These are phyloP conservation scores for Glaucomys volans DNA, from an alignment of 2,113 vertebrate species.

Conservation along the genomic window DNA sequence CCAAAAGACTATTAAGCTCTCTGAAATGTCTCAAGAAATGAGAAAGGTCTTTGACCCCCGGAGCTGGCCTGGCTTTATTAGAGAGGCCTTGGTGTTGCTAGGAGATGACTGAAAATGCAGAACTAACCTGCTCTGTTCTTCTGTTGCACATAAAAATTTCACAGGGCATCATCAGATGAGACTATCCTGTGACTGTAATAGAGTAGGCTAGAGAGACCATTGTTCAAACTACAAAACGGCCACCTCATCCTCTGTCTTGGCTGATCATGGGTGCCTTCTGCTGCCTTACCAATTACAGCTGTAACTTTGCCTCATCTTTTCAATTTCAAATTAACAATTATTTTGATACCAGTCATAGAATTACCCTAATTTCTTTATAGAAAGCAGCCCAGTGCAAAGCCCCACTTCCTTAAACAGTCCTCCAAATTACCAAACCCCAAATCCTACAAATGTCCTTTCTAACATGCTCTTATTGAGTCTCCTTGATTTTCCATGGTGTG, in stretches of 20 bases:
- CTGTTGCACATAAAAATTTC: background rate
- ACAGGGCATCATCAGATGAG: background rate
- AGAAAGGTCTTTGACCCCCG: background rate
- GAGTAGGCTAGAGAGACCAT: background rate
- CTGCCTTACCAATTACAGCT: background rate
- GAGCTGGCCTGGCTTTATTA: background rate
- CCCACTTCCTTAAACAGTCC: background rate
- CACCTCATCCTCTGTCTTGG: background rate
- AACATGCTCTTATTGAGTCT: background rate
- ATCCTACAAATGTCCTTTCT: background rate
- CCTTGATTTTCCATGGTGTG: background rate
- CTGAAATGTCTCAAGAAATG: background rate
- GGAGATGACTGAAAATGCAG: background rate
- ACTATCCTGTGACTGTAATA: background rate
- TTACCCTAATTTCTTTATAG: background rate
- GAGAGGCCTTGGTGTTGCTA: background rate
- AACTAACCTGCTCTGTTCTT: background rate
- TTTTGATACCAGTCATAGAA: background rate
- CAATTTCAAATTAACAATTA: conserved; percentile 18
- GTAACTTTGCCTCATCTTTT: background rate
- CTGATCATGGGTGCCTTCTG: background rate
- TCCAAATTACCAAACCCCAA: background rate
- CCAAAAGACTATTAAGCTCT: background rate
- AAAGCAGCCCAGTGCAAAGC: background rate
- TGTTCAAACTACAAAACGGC: background rate